Base-by-base conservation (phyloP, 1,140 invertebrate genomes). In the Microplitis mediator region DNA sequence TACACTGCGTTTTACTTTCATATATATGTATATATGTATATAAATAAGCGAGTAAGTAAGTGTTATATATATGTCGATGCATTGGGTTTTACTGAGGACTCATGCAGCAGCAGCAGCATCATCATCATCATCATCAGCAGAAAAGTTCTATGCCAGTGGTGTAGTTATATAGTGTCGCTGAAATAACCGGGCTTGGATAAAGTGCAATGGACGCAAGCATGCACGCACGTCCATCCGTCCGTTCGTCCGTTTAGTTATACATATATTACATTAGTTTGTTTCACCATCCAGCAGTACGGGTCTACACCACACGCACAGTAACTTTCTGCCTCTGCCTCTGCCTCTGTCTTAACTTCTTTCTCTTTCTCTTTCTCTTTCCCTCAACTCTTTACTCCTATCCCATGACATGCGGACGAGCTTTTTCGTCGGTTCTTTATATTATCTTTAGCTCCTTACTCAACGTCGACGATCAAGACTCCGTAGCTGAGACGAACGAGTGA, bases 151-250 rank as follows among this genome's bases (percentile, higher is more conserved):
- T 23, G 23, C 23, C 23, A 23, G 23, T 23, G 23, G 23, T 23
- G 4, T 61, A 35, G 13, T 23, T 39, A 13, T 54, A 76, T 31
- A 34, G 36, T 79, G 78, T 78, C 79, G 84, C 84, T 86, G 82
- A 86, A 86, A 86, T 85, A 86, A 84, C 83, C 81, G 77, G 78
- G 77, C 80, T 77, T 78, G 70, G 80, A 78, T 78, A 84, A 85
- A 82, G 84, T 86, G 84, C 84, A 86, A 85, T 81, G 84, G 79
- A 85, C 84, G 84, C 39, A 45, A 45, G 73, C 74, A 75, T 73
- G 69, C 68, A 36, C 63, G 52, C 69, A 69, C 51, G 52, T 66
- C 64, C 62, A 54, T 68, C 61, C 77, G 75, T 73, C 76, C 9
- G 11, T 63, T 52, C 67, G 34, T 71, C 62, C 63, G 63, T 69